Base-by-base conservation (phyloP, 2,113 vertebrate genomes). In the Delphinus delphis region DNA sequence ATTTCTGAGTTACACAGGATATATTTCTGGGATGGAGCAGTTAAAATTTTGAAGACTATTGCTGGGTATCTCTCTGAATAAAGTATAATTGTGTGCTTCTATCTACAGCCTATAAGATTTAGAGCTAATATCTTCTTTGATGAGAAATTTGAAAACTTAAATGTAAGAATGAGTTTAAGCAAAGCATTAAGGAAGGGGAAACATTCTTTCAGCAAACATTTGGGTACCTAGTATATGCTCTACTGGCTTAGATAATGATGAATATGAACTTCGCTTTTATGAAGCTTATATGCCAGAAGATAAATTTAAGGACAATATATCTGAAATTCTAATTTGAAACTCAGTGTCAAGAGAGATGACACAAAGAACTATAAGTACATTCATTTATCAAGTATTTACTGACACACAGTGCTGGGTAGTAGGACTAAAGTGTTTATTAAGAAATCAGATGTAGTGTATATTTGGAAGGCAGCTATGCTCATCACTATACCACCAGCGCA, bases 41-140 rank as follows among this genome's bases (percentile, higher is more conserved):
- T 79, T 71, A 92, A 87, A 94, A 38, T n/a, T 96, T 96, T 92
- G 67, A 87, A 92, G 26, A 87, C 36, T 83, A 6, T 67, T 96
- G 31, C 2, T 83, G 55, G 77, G n/a, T 95, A 41, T 79, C n/a
- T 86, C 62, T 96, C 33, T 20, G 47, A 60, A 83, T 83, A 93
- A 73, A 47, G 33, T 89, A 25, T 71, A 65, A 33, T 95, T 97
- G 89, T 77, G 83, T 89, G 5, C 25, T 80, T 97, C 96, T 9
- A 36, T 13, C 2, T 50, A 70, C 2, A 81, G 4, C 82, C 70
- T 91, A 0, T 71, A 53, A 73, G 25, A 83, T 36, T 95, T 92
- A 77, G 26, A 50, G 85, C 10, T 82, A 62, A 82, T 80, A 5
- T 85, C 58, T 58, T 90, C 58, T 88, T 90, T 50, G 31, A 79